These are phyloP conservation scores for Urosaurus nigricauda DNA, from an alignment of 2,797 vertebrate genomes.

Conservation along the genomic window DNA sequence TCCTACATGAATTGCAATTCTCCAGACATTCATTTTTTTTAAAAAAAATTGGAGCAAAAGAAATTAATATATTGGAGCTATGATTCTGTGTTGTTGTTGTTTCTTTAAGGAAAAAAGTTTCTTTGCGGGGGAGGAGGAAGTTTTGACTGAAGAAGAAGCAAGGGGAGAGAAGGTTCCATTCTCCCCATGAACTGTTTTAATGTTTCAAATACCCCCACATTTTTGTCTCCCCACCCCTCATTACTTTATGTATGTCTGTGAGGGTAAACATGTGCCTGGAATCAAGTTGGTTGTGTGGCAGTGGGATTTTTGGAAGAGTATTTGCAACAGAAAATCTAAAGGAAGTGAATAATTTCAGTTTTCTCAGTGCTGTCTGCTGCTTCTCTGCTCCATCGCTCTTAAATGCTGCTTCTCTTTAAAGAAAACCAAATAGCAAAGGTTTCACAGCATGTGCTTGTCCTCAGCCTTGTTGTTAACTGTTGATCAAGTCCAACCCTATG, in stretches of 20 bases:
- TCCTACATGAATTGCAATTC: background rate
- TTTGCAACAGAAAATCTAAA: background rate
- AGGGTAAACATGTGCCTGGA: no score
- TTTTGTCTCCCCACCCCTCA: no score
- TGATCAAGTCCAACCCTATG: no score
- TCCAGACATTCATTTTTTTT: background rate
- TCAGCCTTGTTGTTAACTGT: no score
- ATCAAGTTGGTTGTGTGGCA: no score
- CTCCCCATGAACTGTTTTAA: no score
- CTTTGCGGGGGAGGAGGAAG: background rate
- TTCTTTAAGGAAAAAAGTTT: background rate
- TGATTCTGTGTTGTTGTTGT: background rate
- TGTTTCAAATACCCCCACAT: background rate
- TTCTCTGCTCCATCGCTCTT: background rate
- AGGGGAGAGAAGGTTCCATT: no score
- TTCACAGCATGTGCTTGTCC: no score
- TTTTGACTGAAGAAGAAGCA: background rate
- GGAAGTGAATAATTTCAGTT: background rate
- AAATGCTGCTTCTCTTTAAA: background rate
- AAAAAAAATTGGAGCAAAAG: background rate
- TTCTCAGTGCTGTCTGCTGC: background rate
- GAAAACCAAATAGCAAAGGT: background rate
- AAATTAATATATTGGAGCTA: background rate
- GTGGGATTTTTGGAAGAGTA: background rate
- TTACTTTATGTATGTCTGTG: no score